Evolutionary conservation across 2,113 vertebrate genomes (phyloP), one percentile per base, ranked within the genome.

Genomic region (Hypomesus transpacificus): DNA sequence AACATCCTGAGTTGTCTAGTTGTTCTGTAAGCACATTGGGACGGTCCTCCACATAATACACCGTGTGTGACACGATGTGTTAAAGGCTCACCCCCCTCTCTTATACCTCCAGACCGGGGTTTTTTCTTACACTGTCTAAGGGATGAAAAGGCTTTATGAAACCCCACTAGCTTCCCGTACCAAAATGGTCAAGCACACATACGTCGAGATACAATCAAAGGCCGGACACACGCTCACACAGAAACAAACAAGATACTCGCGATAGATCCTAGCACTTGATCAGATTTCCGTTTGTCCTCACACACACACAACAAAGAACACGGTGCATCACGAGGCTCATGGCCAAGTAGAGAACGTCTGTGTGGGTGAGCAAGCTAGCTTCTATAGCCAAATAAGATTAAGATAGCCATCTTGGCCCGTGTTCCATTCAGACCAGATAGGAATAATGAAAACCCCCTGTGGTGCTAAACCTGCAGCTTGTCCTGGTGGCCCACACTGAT

Each of bases 371-470:
- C 76, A 76, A 84, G 80, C 51, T 74, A 82, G 76, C 81, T 68
- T 87, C 82, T 81, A 73, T 80, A 84, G 87, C 84, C 77, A 84
- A 88, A 90, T 89, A 86, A 90, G 86, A 89, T 90, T 89, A 87
- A 91, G 86, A 91, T 89, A 84, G 74, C 74, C 73, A 91, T 90
- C 91, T 85, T 16, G 77, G 83, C 75, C 77, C 80, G 80, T 78
- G 88, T 77, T 90, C 73, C 83, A 82, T 88, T 87, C 80, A 84
- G 76, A 74, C 75, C 67, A 83, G 82, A 87, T 80, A 87, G 84
- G 81, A 89, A 88, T 88, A 88, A 91, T 88, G 87, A 86, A 90
- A 87, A 84, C 77, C 77, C 79, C 86, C 86, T 50, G 81, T 83
- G 88, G 87, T 84, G 84, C 75, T 76, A 70, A 80, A 79, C 80